Evolutionary conservation across 2,888 invertebrate genomes (phyloP).

Genomic region (Chouioia cunea): DNA sequence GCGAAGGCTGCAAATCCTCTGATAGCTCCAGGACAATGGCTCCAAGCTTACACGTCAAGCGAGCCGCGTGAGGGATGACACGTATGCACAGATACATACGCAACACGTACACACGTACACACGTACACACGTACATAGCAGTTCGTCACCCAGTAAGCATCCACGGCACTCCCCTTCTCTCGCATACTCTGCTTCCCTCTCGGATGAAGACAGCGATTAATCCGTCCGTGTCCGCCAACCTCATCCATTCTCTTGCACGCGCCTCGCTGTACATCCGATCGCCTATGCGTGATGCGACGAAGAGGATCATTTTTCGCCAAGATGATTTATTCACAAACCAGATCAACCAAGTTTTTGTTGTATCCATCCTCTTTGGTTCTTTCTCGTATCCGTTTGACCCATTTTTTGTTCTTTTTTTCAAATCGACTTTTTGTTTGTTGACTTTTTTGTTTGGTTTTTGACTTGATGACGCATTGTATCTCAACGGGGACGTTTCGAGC

Average conservation of each 20-base stretch:
- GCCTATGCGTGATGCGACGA: too few relatives aligned
- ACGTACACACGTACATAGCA: background rate
- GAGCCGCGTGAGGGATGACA: conserved; percentile 19
- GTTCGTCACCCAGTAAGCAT: background rate
- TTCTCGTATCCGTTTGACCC: too few relatives aligned
- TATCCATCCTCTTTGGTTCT: too few relatives aligned
- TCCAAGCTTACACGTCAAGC: conserved; percentile 12
- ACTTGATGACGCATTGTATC: too few relatives aligned
- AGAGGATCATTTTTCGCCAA: too few relatives aligned
- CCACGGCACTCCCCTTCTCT: background rate
- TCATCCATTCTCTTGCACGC: conserved; percentile 20
- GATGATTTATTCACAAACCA: background rate
- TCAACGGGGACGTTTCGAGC: too few relatives aligned
- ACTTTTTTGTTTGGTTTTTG: too few relatives aligned
- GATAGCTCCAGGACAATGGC: conserved; percentile 7
- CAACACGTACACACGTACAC: background rate
- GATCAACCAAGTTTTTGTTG: background rate
- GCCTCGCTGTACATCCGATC: background rate
- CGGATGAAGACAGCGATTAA: conserved; percentile 43
- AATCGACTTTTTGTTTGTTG: too few relatives aligned
- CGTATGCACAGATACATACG: background rate
- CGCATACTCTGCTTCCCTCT: background rate
- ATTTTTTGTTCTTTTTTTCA: too few relatives aligned
- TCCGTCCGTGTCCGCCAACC: conserved; percentile 20
- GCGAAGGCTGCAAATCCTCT: background rate